Evolutionary conservation across 1,140 invertebrate genomes (phyloP), one percentile per base, ranked within the genome.

Genomic region (Diachasma alloeum): DNA sequence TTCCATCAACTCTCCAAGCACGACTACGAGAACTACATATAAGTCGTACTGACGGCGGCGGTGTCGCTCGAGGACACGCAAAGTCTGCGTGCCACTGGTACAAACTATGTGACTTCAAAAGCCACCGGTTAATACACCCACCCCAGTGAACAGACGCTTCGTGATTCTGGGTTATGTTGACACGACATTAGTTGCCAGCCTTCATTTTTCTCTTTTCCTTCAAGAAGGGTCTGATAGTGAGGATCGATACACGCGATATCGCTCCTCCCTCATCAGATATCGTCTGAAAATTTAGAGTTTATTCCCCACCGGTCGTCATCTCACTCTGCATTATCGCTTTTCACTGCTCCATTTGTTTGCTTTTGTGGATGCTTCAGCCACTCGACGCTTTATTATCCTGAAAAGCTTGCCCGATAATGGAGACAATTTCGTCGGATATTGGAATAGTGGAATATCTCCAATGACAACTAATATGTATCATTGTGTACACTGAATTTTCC

Each of bases 41-140:
- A 63, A 63, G 59, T 26, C 19, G 59, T 63, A 63, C 59, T 31
- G 59, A 31, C 22, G 48, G 48, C 75, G 69, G 22, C 59, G 63
- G 59, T 56, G 72, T 74, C 67, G 44, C 71, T 78, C 70, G 68
- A 79, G 81, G 81, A 85, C 84, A 85, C 84, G 83, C 83, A 84
- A 85, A 73, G 84, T 85, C 84, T 85, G 83, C 84, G 79, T 85
- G 83, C 83, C 84, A 74, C 48, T 79, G 81, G 48, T 80, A 79
- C 79, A 81, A 86, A 85, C 82, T 86, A 85, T 85, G 85, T 83
- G 83, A 84, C 81, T 84, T 85, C 78, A 83, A 86, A 85, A 84
- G 83, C 82, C 53, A 73, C 67, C 63, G 71, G 78, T 80, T 80
- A 79, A 84, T 78, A 80, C 78, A 82, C 78, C 73, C 77, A 77